Base-by-base conservation (phyloP, 2,797 vertebrate species). In the Notamacropus eugenii region DNA sequence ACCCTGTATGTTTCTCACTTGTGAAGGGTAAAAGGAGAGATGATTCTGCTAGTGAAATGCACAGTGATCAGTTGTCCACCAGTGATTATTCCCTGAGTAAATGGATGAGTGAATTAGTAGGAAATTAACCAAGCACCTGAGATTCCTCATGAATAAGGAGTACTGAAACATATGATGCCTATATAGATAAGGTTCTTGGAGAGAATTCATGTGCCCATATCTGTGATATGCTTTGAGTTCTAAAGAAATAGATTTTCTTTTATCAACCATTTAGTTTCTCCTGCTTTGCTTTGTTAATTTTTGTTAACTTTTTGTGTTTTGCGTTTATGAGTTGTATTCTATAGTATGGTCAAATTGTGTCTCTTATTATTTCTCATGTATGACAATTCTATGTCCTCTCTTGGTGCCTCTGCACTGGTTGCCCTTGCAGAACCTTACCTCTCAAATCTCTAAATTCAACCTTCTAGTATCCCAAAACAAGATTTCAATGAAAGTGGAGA, bases 181-280 rank as follows among this genome's bases (percentile, higher is more conserved):
- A 11, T 46, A 24, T 82, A 82, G n/a, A 46, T 46, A 24, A 24
- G 22, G 40, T 27, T 46, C 8, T 82, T 82, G 4, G 9, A 82
- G 40, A 82, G 22, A 46, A 52, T 91, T 95, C 9, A 54, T 93
- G 58, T 94, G 67, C 3, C n/a, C 6, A 31, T 90, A 94, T 93
- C 34, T 55, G 46, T 82, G 93, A 93, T 13, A 31, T 92, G 5
- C 59, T 93, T 95, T 22, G 40, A 96, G 90, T 1, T 58, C 55
- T 95, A 93, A n/a, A 50, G 82, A 62, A 62, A 58, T 11, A 92
- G 22, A 58, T 4, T 14, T 27, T 22, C 14, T 31, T 31, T 14
- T n/a, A n/a, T 0, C 46, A 29, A 19, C 62, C 40, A 92, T 3
- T 54, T 94, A 90, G 0, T 34, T 55, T 57, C 82, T 55, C 28